Conservation (phyloP, 1,140 invertebrate genomes). For the Oryzaephilus surinamensis region DNA sequence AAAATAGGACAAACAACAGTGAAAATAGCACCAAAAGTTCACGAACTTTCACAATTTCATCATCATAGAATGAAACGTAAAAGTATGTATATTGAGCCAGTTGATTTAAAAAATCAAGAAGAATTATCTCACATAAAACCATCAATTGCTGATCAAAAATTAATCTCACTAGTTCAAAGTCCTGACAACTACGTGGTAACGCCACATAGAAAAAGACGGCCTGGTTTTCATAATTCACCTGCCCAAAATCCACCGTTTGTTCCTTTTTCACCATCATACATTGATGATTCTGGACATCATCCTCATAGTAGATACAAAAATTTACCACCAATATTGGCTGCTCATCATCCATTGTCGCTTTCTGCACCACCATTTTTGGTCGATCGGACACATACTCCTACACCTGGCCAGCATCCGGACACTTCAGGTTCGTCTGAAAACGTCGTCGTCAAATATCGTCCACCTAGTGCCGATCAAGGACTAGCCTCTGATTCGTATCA, state of each 20-base stretch:
- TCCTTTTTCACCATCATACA: conserved; percentile 58
- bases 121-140: conserved; percentile 47
- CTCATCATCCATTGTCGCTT: conserved; percentile 53
- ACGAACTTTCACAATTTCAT: conserved; percentile 36
- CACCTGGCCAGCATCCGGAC: conserved; percentile 36
- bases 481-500: conserved; percentile 36
- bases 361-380: conserved; percentile 59
- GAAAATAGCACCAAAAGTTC: conserved; percentile 43
- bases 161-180: conserved; percentile 51
- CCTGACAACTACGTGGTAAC: conserved; percentile 71
- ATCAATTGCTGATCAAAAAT: conserved; percentile 45
- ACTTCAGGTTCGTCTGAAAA: conserved; percentile 41
- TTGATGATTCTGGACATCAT: conserved; percentile 46
- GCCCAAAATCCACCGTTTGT: conserved; percentile 77
- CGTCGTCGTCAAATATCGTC: conserved; percentile 51
- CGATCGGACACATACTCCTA: conserved; percentile 45
- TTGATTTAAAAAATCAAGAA: conserved; percentile 48
- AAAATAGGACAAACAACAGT: conserved; percentile 37
- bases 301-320: conserved; percentile 33
- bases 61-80: conserved; percentile 50
- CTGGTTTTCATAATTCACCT: conserved; percentile 74
- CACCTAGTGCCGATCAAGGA: conserved; percentile 54
- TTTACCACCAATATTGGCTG: conserved; percentile 38
- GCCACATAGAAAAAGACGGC: conserved; percentile 68
- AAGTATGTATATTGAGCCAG: conserved; percentile 49